Percentiles rank a stretch among this genome's conserved stretches.
These are phyloP conservation scores for Limnothrissa miodon DNA, from an alignment of 2,113 vertebrate genomes.

Conservation along the genomic window DNA sequence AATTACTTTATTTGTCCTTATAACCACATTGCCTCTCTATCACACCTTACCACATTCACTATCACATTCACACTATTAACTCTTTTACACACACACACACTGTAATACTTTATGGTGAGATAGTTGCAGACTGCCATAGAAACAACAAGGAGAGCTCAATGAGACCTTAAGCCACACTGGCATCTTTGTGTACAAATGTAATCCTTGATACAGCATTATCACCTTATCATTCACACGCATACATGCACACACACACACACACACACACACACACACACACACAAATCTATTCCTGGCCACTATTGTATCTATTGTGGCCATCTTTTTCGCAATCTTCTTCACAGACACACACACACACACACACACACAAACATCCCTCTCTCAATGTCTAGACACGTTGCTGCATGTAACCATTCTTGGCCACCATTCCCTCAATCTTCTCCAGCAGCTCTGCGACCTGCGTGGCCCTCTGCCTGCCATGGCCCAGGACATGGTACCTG, in stretches of 20 bases:
- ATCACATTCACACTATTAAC: too few relatives aligned
- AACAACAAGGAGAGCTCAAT: too few relatives aligned
- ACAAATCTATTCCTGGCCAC: neutral
- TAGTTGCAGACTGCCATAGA: too few relatives aligned
- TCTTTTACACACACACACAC: too few relatives aligned
- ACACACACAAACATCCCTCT: neutral
- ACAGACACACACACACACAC: neutral
- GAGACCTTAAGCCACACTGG: too few relatives aligned
- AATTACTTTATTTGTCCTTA: neutral
- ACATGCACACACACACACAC: neutral
- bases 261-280: neutral
- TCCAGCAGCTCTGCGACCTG: conserved; percentile 49
- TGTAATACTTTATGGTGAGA: too few relatives aligned
- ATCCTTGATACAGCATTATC: neutral
- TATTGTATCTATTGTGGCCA: too few relatives aligned
- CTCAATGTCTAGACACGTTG: conserved; percentile 47
- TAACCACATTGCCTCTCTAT: too few relatives aligned
- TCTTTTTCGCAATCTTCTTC: too few relatives aligned
- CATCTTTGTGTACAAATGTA: too few relatives aligned
- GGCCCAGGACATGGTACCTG: conserved; percentile 56
- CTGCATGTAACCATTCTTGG: conserved; percentile 33
- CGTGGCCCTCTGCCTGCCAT: conserved; percentile 38
- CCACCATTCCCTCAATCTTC: conserved; percentile 57
- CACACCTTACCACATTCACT: too few relatives aligned
- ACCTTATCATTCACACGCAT: neutral